Conservation (phyloP, 2,113 vertebrate genomes). For the Muntiacus reevesi region DNA sequence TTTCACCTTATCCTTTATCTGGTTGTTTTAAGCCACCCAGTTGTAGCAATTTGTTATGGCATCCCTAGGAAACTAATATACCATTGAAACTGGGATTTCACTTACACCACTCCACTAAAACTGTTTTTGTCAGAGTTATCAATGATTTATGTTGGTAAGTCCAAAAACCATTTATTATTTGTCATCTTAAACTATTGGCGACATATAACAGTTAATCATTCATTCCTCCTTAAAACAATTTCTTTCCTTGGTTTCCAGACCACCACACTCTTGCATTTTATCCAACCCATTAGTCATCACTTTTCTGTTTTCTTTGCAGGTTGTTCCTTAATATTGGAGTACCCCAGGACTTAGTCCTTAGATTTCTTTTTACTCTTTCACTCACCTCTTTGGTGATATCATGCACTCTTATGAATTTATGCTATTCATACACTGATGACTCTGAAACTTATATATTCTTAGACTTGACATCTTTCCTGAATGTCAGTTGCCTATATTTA, state of each 20-base stretch:
- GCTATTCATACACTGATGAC: background rate
- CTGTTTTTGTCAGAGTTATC: background rate
- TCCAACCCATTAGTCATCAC: background rate
- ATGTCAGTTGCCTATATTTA: background rate
- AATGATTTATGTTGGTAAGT: background rate
- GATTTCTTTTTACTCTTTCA: background rate
- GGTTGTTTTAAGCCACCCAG: background rate
- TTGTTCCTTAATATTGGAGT: background rate
- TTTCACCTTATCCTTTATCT: background rate
- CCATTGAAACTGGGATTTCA: background rate
- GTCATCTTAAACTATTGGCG: background rate
- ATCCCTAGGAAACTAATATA: background rate
- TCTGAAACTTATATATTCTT: background rate
- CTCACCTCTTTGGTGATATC: background rate
- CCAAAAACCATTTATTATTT: background rate
- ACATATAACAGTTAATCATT: background rate
- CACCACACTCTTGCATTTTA: background rate
- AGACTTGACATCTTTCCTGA: background rate
- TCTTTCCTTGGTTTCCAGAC: background rate
- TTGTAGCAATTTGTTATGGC: background rate
- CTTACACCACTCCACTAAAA: background rate
- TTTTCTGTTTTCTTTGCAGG: background rate
- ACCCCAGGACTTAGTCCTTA: background rate
- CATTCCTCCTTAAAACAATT: background rate
- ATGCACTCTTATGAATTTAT: background rate